Evolutionary conservation across 2,888 invertebrate genomes (phyloP), one percentile per base, ranked within the genome.

Genomic region (Eugnorisma glareosa): DNA sequence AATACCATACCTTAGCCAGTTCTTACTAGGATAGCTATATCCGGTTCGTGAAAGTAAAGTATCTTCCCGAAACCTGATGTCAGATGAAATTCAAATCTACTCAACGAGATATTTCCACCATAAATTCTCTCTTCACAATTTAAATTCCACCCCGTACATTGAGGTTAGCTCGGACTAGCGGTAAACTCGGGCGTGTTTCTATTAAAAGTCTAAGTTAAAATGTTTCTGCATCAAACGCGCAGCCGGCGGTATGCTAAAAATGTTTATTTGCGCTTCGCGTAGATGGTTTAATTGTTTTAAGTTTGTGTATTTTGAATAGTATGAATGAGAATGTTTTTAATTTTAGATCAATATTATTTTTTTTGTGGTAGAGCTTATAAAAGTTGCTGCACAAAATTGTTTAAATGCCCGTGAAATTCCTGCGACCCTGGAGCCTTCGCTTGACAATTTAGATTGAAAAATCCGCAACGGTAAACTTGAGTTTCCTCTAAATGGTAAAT

Each of bases 151-250:
- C 57, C 67, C 57, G 48, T 64, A 67, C 67, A 57, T 64, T 54
- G 74, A 67, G 68, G 73, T 67, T 75, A n/a, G 21, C 59, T 57
- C 35, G n/a, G 18, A 64, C 43, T 63, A 79, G 68, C 78, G 61
- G 76, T 75, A 75, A 73, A 81, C 63, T 51, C 21, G 63, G 48
- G 73, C 78, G 66, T 77, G 87, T 82, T 84, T 75, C 79, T 75
- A 79, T 82, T 87, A 79, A 68, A 86, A 84, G 45, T 75, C 66
- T 71, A 74, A 85, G 67, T 66, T 78, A 71, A 81, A 85, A 85
- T 81, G 82, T 81, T 84, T 84, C 75, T 66, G 77, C 86, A 75
- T 86, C 67, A 77, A 77, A 86, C 74, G 73, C 72, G 59, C 63
- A 78, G 48, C 28, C 57, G 67, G 71, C 48, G 59, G 73, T 73